These are phyloP conservation scores for Nerophis lumbriciformis DNA, from an alignment of 2,113 vertebrate species.

Conservation along the genomic window DNA sequence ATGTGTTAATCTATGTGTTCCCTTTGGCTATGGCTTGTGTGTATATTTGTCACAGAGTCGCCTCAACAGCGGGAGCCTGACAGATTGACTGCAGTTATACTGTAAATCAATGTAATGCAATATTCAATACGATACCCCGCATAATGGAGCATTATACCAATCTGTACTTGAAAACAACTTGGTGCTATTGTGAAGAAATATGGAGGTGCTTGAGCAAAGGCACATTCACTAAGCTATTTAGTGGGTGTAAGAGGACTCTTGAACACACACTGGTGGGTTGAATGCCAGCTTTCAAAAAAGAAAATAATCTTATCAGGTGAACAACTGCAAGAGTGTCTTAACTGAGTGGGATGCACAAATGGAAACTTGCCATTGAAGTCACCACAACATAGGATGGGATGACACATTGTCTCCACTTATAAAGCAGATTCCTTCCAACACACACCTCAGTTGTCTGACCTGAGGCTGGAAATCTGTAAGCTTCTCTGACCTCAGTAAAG, in stretches of 20 bases:
- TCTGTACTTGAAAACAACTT: constrained; percentile 46
- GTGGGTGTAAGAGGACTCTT: constrained; percentile 37
- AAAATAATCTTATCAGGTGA: constrained; percentile 46
- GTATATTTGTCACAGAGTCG: constrained; percentile 3
- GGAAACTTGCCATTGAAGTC: constrained; percentile 39
- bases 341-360: constrained; percentile 53
- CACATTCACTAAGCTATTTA: constrained; percentile 47
- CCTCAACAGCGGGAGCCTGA: constrained; percentile 17
- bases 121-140: constrained; percentile 33
- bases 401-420: constrained; percentile 42
- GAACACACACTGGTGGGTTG: constrained; percentile 39
- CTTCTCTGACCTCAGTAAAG: constrained; percentile 68
- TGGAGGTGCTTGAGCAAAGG: constrained; percentile 38
- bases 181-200: constrained; percentile 49
- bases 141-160: constrained; percentile 39
- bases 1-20: not conserved
- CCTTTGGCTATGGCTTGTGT: not conserved
- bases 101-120: constrained; percentile 39
- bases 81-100: constrained; percentile 24
- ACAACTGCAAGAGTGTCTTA: constrained; percentile 35
- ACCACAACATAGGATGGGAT: constrained; percentile 35
- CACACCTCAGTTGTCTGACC: constrained; percentile 21
- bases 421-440: not conserved
- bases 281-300: constrained; percentile 56
- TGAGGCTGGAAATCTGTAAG: constrained; percentile 63